Base-by-base conservation (phyloP, 2,888 invertebrate genomes). In the Euplagia quadripunctaria region DNA sequence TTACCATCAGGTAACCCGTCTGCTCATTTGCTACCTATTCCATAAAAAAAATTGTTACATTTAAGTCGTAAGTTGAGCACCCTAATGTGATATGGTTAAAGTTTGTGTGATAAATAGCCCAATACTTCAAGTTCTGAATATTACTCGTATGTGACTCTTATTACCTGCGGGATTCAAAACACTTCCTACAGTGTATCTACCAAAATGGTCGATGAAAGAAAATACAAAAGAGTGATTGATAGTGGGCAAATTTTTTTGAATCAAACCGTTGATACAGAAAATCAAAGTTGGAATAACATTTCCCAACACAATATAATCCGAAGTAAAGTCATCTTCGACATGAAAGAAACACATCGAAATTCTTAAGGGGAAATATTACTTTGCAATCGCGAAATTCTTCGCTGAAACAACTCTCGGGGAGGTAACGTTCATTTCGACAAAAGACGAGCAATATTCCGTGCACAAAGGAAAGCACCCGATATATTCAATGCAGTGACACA, bases 401-500 rank as follows among this genome's bases (percentile, higher is more conserved):
- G 87, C 90, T 93, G 95, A 94, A 95, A 95, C 95, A 95, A 95
- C 94, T 94, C 94, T 93, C 91, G 93, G 94, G 90, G 90, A 93
- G 94, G 94, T 93, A 92, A 93, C 94, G 94, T 94, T 95, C 94
- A 94, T 94, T 94, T 93, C 93, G 94, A 94, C 93, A 94, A 95
- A 94, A 93, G 95, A 94, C 93, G 93, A 94, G 94, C 95, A 95
- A 95, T 95, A 95, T 95, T 93, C 94, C 91, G 93, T 90, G 93
- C 94, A 95, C 95, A 95, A 95, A 95, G 95, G 95, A 92, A 91
- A 93, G 92, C 94, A 91, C 91, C 92, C 95, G 94, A 95, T 95
- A 95, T 95, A 95, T 95, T 95, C 95, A 94, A 95, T 95, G 96
- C 94, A 94, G 95, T 95, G 95, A 95, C 95, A 95, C 93, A 95